phyloP scores from a whole-genome alignment of 2,113 vertebrate genomes.

The Toxotes chatareus region DNA sequence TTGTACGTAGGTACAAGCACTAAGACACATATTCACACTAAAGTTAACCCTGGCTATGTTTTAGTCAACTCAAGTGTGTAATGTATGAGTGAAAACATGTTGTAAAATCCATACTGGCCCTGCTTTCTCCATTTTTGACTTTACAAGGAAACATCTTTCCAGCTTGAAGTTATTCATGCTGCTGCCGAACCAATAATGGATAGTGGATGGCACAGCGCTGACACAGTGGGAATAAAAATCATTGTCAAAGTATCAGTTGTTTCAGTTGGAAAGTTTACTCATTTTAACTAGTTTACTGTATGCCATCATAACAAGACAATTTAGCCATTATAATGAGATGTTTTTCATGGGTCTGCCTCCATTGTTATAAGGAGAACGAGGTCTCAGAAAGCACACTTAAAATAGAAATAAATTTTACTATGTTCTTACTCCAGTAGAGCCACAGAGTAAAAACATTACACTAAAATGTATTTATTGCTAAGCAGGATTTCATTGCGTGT shows the following conservation, averaged over 20 bases:
- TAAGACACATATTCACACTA: not conserved
- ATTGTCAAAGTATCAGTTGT: not conserved
- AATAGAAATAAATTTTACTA: not conserved
- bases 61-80: not conserved
- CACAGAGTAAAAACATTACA: not conserved
- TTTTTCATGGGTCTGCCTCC: no score
- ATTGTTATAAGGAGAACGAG: no score
- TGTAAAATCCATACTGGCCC: not conserved
- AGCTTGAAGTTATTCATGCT: not conserved
- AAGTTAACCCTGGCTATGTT: not conserved
- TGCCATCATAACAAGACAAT: not conserved
- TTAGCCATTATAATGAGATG: not conserved
- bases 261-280: not conserved
- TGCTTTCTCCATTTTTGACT: not conserved
- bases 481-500: no score
- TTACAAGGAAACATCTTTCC: constrained; percentile 10
- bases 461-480: no score
- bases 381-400: not conserved
- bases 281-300: not conserved
- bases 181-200: not conserved
- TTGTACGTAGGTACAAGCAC: not conserved
- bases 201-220: not conserved
- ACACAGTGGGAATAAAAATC: not conserved
- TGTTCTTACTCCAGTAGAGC: no score
- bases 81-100: not conserved